Percentiles rank a stretch among this genome's conserved stretches.
Conservation (phyloP, 2,797 vertebrate species). For the Micromesistius poutassou region DNA sequence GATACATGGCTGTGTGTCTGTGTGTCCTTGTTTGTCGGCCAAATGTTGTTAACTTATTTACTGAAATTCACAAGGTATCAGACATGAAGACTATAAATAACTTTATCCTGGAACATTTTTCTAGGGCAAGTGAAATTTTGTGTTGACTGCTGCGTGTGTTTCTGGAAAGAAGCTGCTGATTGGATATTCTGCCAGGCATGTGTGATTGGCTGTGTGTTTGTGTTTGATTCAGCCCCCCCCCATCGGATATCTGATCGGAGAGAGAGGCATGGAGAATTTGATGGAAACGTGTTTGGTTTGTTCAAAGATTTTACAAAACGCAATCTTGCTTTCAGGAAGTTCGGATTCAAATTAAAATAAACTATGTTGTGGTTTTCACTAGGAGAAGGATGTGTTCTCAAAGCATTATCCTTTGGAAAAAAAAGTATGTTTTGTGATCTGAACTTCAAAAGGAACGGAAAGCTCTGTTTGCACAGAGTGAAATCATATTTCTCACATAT, state of each 20-base stretch:
- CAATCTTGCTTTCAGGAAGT: neutral
- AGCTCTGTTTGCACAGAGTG: neutral
- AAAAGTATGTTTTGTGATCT: neutral
- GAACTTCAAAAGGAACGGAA: neutral
- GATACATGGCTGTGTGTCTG: constrained; percentile 20
- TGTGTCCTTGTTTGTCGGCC: constrained; percentile 49
- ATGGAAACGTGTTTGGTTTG: neutral
- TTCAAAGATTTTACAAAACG: neutral
- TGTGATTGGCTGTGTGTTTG: constrained; percentile 18
- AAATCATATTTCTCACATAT: neutral
- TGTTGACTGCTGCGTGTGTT: neutral
- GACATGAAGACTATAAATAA: constrained; percentile 21
- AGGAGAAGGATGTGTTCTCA: neutral
- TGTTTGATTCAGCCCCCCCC: constrained; percentile 12
- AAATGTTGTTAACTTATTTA: constrained; percentile 34
- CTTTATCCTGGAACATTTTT: constrained; percentile 30
- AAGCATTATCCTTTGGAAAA: neutral
- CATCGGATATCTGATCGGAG: constrained; percentile 3
- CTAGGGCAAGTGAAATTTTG: constrained; percentile 28
- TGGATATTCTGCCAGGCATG: constrained; percentile 9
- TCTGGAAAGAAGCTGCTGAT: constrained; percentile 20
- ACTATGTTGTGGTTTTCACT: neutral
- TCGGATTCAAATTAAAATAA: neutral
- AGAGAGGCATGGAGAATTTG: neutral
- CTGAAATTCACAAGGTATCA: constrained; percentile 17